These are phyloP conservation scores for Heliconius charithonia DNA, from an alignment of 2,888 invertebrate species.

Conservation along the genomic window DNA sequence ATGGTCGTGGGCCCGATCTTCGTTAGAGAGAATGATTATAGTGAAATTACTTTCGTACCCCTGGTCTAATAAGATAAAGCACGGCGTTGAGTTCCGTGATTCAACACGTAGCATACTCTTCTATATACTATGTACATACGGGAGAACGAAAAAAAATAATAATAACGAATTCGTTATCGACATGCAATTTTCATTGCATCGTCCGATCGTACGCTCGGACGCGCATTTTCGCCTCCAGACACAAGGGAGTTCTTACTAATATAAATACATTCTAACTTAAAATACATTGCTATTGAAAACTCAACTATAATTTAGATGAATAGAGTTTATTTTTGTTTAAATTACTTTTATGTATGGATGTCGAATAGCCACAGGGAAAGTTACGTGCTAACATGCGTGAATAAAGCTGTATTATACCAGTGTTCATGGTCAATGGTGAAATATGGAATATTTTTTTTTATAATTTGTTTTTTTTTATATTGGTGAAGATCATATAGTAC, in stretches of 20 bases:
- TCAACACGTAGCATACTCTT: not conserved
- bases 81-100: not conserved
- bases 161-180: slow-evolving; percentile 34
- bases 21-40: too few relatives aligned
- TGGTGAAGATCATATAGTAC: too few relatives aligned
- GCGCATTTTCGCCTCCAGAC: slow-evolving; percentile 53
- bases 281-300: slow-evolving; percentile 3
- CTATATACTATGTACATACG: not conserved
- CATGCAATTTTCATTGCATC: slow-evolving; percentile 50
- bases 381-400: slow-evolving; percentile 43
- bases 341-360: not conserved
- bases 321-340: not conserved
- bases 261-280: slow-evolving; percentile 34
- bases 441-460: slow-evolving; percentile 19
- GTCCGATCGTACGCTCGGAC: slow-evolving; percentile 54
- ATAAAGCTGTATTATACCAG: slow-evolving; percentile 36
- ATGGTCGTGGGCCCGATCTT: too few relatives aligned
- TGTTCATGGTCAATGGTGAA: slow-evolving; percentile 32
- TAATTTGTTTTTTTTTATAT: not conserved
- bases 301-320: not conserved
- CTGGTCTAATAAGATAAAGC: not conserved
- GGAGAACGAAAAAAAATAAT: not conserved
- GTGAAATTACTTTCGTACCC: not conserved
- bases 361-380: slow-evolving; percentile 33
- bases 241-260: slow-evolving; percentile 46